These are phyloP conservation scores for Eupithecia inturbata DNA, from an alignment of 2,888 invertebrate species.

Conservation along the genomic window DNA sequence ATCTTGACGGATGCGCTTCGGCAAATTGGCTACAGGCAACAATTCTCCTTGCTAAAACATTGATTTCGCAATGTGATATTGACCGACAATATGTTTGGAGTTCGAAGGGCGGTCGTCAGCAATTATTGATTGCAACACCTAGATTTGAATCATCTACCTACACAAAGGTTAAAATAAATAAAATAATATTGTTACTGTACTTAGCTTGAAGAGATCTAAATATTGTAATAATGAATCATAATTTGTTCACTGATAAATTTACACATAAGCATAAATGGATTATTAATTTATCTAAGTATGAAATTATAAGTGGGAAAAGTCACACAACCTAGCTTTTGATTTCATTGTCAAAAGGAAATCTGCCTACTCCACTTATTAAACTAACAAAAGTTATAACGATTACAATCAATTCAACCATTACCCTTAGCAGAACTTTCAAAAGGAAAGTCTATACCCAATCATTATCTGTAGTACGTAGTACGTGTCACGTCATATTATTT, in stretches of 20 bases:
- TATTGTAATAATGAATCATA: not conserved
- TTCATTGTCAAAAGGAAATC: not conserved
- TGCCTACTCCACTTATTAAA: not conserved
- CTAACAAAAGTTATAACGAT: not conserved
- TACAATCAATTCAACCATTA: not conserved
- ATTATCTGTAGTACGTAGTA: too few species aligned
- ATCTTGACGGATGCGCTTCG: constrained; percentile 46
- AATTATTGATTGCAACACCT: constrained; percentile 56
- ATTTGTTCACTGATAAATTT: not conserved
- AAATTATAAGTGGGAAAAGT: not conserved
- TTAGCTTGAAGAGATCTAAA: not conserved
- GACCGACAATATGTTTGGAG: constrained; percentile 73
- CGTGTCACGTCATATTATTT: too few species aligned
- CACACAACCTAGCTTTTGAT: not conserved
- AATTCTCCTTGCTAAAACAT: constrained; percentile 52
- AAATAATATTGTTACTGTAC: too few species aligned
- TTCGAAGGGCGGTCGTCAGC: constrained; percentile 65
- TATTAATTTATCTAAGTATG: not conserved
- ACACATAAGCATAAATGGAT: too few species aligned
- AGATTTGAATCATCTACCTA: constrained; percentile 17
- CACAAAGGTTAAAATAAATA: not conserved
- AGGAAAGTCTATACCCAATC: too few species aligned
- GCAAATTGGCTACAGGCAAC: constrained; percentile 31
- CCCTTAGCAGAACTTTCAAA: too few species aligned
- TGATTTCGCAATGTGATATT: constrained; percentile 71